phyloP scores from a whole-genome alignment of 2,113 vertebrate species.

The Oxyura jamaicensis region DNA sequence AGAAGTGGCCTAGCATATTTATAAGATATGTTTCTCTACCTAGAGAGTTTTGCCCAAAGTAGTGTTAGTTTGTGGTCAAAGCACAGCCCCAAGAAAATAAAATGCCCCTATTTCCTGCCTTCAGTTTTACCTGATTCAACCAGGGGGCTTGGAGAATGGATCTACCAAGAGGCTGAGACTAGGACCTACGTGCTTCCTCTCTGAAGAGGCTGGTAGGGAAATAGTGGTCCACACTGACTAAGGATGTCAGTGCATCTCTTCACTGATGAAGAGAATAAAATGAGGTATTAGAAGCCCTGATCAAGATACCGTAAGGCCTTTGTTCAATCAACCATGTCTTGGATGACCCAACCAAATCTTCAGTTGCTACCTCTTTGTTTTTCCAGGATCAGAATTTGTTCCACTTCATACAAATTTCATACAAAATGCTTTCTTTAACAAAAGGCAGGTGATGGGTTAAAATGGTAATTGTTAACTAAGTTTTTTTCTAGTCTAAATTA shows the following conservation, averaged over 20 bases:
- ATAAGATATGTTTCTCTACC: background rate
- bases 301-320: background rate
- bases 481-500: background rate
- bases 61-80: background rate
- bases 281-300: background rate
- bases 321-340: background rate
- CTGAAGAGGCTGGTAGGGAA: background rate
- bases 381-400: background rate
- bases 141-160: background rate
- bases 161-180: background rate
- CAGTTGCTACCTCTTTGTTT: background rate
- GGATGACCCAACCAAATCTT: background rate
- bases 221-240: background rate
- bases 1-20: background rate
- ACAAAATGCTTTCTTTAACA: background rate
- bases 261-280: background rate
- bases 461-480: background rate
- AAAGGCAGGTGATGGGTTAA: background rate
- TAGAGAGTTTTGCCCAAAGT: background rate
- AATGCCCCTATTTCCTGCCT: background rate
- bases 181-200: background rate
- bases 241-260: background rate
- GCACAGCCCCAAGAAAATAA: background rate
- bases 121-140: background rate
- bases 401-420: background rate